Conservation (phyloP, 1,140 invertebrate species). For the Sinonovacula constricta region DNA sequence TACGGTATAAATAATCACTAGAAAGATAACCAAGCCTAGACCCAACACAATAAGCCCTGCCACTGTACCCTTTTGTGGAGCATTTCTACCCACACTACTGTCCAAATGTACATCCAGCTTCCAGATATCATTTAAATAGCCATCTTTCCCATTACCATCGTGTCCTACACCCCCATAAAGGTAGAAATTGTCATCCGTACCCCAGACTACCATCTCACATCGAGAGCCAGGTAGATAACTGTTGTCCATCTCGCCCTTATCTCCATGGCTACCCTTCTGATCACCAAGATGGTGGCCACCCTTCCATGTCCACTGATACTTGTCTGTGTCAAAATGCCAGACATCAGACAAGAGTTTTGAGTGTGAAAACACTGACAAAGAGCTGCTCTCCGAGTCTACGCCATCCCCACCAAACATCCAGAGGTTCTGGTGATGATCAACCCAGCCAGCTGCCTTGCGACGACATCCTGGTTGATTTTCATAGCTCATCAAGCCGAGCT, state of each 20-base stretch:
- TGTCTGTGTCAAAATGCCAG: constrained; percentile 54
- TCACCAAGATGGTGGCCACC: constrained; percentile 53
- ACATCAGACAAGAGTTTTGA: constrained; percentile 58
- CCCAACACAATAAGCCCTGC: constrained; percentile 32
- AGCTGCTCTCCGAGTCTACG: constrained; percentile 20
- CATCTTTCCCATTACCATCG: constrained; percentile 49
- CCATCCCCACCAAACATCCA: constrained; percentile 69
- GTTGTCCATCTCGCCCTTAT: constrained; percentile 19
- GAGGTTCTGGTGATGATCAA: constrained; percentile 51
- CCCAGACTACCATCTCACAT: constrained; percentile 58
- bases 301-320: constrained; percentile 57
- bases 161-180: constrained; percentile 63
- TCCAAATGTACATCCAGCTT: constrained; percentile 48
- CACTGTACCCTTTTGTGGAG: constrained; percentile 18
- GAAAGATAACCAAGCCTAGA: no score
- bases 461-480: constrained; percentile 55
- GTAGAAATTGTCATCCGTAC: constrained; percentile 46
- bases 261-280: constrained; percentile 26
- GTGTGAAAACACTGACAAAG: constrained; percentile 13
- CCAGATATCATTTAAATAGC: constrained; percentile 64
- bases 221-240: constrained; percentile 52
- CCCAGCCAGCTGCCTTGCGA: constrained; percentile 53
- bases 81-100: background rate
- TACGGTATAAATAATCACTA: no score
- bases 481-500: background rate